A percentile compares a stretch with the other conserved stretches of the same genome.
phyloP scores from a whole-genome alignment of 35 echinoderm and acorn worm genomes.

The Ptychodera flava region DNA sequence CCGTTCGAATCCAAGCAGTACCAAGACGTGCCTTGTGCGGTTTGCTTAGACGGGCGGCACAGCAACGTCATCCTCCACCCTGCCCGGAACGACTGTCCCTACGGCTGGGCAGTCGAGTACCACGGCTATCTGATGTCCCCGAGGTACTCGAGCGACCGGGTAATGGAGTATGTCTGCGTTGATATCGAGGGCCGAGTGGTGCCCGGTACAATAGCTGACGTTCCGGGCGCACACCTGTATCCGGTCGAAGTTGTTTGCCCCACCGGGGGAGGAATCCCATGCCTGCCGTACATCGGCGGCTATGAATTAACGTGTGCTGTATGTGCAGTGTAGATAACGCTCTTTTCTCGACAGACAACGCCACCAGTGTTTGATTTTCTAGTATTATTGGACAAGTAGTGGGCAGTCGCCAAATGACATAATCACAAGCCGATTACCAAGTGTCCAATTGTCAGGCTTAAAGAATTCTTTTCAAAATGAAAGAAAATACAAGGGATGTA shows the following conservation, averaged over 20 bases:
- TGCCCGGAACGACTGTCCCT: constrained; percentile 23
- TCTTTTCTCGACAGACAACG: too few relatives aligned
- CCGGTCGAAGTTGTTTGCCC: constrained; percentile 14
- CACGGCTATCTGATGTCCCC: constrained; percentile 36
- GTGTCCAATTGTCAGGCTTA: too few relatives aligned
- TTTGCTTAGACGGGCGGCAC: constrained; percentile 25
- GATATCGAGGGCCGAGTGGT: constrained; percentile 22
- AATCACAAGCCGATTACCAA: too few relatives aligned
- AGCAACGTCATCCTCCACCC: constrained; percentile 6
- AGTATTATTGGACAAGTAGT: too few relatives aligned
- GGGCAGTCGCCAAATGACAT: too few relatives aligned
- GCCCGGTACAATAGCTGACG: constrained; percentile 13
- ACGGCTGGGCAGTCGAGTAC: constrained; percentile 29
- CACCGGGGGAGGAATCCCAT: constrained; percentile 24
- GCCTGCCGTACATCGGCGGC: constrained; percentile 26
- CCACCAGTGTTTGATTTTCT: too few relatives aligned
- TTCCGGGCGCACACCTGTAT: constrained; percentile 28
- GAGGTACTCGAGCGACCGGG: neutral
- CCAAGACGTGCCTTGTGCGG: constrained; percentile 33
- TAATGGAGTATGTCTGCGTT: constrained; percentile 30
- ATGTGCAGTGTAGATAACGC: too few relatives aligned
- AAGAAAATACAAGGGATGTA: too few relatives aligned
- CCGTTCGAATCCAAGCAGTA: constrained; percentile 3
- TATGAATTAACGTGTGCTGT: constrained; percentile 42
- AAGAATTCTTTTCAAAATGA: too few relatives aligned